Evolutionary conservation across 2,797 vertebrate genomes (phyloP).

Genomic region (Apogon hyalosoma): DNA sequence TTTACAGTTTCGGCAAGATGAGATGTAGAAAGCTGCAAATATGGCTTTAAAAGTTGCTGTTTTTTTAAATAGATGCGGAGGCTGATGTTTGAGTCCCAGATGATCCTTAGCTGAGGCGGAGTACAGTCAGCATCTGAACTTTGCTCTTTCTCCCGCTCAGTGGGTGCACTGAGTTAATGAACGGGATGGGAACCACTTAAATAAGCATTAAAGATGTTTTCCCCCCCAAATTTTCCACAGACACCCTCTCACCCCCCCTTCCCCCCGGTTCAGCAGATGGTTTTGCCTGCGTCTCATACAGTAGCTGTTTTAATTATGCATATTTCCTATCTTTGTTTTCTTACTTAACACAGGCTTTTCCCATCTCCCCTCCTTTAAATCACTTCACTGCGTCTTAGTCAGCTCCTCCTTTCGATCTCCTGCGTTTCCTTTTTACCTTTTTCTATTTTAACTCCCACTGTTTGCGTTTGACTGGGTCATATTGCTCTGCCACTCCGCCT

Average conservation of each 20-base stretch:
- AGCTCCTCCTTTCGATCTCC: neutral
- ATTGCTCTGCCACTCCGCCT: constrained; percentile 4
- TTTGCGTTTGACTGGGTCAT: constrained; percentile 39
- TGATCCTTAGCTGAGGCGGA: constrained; percentile 22
- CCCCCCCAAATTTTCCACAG: neutral
- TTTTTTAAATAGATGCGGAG: constrained; percentile 37
- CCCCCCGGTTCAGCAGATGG: neutral
- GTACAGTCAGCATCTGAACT: constrained; percentile 48
- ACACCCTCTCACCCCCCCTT: too few relatives aligned
- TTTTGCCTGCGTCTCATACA: neutral
- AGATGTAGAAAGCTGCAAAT: constrained; percentile 3
- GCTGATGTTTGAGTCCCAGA: constrained; percentile 37
- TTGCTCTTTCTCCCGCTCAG: constrained; percentile 41
- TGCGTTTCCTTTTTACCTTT: constrained; percentile 4
- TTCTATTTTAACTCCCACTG: constrained; percentile 19
- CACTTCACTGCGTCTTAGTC: neutral
- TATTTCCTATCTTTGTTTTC: neutral
- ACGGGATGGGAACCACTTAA: constrained; percentile 31
- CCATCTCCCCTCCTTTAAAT: neutral
- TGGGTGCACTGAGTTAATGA: constrained; percentile 40
- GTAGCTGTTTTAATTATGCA: neutral
- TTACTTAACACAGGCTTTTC: constrained; percentile 1
- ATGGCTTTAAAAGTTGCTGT: constrained; percentile 1
- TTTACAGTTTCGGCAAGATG: constrained; percentile 1
- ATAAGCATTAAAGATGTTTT: constrained; percentile 19